These are phyloP conservation scores for Amazonetta brasiliensis DNA, from an alignment of 2,797 vertebrate species.

Conservation along the genomic window DNA sequence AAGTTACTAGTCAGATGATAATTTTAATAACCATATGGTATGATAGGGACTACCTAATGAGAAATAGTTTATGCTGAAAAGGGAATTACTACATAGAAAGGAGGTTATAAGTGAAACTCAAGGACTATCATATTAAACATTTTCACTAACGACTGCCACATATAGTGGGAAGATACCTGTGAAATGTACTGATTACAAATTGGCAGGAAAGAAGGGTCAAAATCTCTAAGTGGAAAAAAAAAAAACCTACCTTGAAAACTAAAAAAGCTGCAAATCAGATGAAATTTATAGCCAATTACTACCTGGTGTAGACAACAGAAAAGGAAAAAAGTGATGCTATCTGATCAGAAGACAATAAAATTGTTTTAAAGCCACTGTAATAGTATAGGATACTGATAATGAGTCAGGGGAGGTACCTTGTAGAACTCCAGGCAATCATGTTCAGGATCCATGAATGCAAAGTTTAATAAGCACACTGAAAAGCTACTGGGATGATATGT, in stretches of 20 bases:
- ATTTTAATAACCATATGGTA: background rate
- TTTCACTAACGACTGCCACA: background rate
- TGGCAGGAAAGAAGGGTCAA: background rate
- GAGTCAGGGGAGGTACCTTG: background rate
- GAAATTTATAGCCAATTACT: background rate
- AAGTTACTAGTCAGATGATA: background rate
- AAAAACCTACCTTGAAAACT: background rate
- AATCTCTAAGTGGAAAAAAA: background rate
- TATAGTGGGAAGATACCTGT: background rate
- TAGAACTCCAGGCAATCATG: background rate
- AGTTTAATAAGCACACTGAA: background rate
- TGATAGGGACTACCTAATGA: background rate
- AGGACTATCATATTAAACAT: background rate
- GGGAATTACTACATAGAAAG: background rate
- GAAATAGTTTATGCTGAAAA: background rate
- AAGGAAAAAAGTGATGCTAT: background rate
- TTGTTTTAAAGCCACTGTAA: background rate
- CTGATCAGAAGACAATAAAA: background rate
- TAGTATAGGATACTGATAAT: background rate
- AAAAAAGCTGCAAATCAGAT: background rate
- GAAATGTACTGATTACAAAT: background rate
- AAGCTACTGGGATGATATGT: background rate
- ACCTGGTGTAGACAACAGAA: background rate
- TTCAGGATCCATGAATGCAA: background rate
- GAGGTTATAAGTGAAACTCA: background rate